Conservation (phyloP, 2,888 invertebrate genomes). For the Lithophane socia region DNA sequence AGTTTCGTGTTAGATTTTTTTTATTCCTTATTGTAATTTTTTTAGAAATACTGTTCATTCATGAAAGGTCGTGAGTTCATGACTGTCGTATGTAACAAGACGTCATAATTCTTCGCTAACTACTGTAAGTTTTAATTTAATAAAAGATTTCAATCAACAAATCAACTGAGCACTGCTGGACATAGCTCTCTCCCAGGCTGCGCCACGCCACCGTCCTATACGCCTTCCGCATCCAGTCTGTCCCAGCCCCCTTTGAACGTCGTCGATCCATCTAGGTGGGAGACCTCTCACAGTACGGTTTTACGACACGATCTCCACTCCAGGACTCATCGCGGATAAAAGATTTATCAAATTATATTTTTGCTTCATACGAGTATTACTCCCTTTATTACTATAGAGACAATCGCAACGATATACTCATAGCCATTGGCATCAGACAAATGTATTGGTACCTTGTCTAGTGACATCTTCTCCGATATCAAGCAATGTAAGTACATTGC, state of each 20-base stretch:
- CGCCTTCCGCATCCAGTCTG: neutral
- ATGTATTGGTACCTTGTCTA: neutral
- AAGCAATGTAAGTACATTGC: neutral
- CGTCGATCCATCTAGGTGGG: neutral
- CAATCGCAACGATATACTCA: neutral
- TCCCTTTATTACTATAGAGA: neutral
- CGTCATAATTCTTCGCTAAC: neutral
- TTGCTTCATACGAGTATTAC: neutral
- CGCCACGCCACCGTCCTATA: neutral
- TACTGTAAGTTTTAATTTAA: neutral
- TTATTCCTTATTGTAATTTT: neutral
- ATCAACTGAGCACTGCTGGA: neutral
- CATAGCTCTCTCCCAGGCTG: neutral
- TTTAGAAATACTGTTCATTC: conserved; percentile 19
- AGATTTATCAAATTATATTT: neutral
- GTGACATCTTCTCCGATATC: neutral
- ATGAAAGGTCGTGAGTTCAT: conserved; percentile 22
- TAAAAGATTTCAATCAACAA: neutral
- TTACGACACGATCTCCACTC: neutral
- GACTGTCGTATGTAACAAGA: neutral
- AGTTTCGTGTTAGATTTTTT: conserved; percentile 16
- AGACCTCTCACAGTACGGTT: neutral
- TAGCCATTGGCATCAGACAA: neutral
- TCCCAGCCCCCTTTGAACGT: neutral
- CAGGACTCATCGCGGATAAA: neutral